Evolutionary conservation across 2,888 invertebrate species (phyloP).

Genomic region (Apodemia zela): DNA sequence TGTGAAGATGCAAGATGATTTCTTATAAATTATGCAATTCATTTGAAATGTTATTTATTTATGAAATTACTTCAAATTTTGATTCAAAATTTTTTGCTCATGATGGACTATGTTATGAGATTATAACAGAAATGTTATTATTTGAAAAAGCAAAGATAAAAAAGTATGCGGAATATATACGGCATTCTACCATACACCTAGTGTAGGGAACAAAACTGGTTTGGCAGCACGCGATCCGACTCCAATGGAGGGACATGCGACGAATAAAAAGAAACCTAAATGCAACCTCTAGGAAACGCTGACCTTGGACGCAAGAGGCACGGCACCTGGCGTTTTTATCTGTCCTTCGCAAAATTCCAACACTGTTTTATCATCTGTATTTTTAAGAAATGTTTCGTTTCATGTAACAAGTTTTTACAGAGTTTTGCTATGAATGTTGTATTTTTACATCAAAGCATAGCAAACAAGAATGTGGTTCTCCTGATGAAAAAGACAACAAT

Average conservation of each 20-base stretch:
- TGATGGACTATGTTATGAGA: too few relatives aligned
- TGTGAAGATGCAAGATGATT: too few relatives aligned
- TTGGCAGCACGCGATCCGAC: constrained; percentile 73
- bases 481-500: too few relatives aligned
- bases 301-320: constrained; percentile 74
- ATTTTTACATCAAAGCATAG: too few relatives aligned
- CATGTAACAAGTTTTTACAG: not conserved
- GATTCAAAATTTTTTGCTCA: too few relatives aligned
- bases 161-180: constrained; percentile 54
- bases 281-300: constrained; percentile 78
- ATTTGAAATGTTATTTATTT: too few relatives aligned
- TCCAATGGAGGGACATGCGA: constrained; percentile 70
- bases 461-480: too few relatives aligned
- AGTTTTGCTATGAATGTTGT: not conserved
- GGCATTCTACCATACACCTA: constrained; percentile 59
- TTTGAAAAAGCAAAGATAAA: constrained; percentile 35
- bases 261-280: constrained; percentile 76
- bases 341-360: constrained; percentile 72
- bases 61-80: too few relatives aligned
- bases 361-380: constrained; percentile 56
- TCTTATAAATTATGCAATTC: too few relatives aligned
- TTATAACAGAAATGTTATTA: constrained; percentile 15
- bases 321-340: constrained; percentile 78
- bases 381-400: constrained; percentile 6
- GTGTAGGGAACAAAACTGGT: constrained; percentile 72